Base-by-base conservation (phyloP, 2,113 vertebrate genomes). In the Leuciscus idus region DNA sequence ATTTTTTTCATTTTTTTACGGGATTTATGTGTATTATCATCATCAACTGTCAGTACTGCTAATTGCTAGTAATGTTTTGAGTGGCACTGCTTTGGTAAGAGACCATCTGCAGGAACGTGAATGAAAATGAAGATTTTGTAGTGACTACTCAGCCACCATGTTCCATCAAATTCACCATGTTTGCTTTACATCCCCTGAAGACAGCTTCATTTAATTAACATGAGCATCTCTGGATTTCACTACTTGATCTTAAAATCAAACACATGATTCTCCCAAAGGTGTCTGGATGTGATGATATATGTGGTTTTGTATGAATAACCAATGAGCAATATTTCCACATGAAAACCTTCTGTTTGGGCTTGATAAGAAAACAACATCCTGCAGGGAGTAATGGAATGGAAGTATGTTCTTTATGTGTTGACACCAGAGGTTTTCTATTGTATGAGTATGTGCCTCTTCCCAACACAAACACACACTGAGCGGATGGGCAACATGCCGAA, bases 181-280 rank as follows among this genome's bases (percentile, higher is more conserved):
- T 75, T 75, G 46, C 59, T 83, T 75, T 83, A 46, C 33, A 83
- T 88, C 77, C 90, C 87, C 92, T 87, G 88, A 89, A 92, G 90
- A 89, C 86, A 76, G 73, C 43, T 90, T 57, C 64, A 59, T 52
- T 79, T 77, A 64, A 75, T 85, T 84, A 86, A 28, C 84, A 92
- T 86, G 73, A 33, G 77, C 89, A 88, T 89, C 87, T 84, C 85
- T 83, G 89, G 89, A 90, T 89, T 93, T 91, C 73, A 39, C 52
- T 66, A 89, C 86, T 93, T 91, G 91, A 91, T 90, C 90, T 91
- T 91, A 88, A 89, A 91, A 92, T 83, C 91, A 84, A 91, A 52
- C 28, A 85, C 66, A 87, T 92, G 73, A 92, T 91, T 91, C 90
- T 73, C 88, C 84, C 83, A 81, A 17, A 73, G 87, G 88, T 85